Evolutionary conservation across 2,797 vertebrate genomes (phyloP).

Genomic region (Trachops cirrhosus): DNA sequence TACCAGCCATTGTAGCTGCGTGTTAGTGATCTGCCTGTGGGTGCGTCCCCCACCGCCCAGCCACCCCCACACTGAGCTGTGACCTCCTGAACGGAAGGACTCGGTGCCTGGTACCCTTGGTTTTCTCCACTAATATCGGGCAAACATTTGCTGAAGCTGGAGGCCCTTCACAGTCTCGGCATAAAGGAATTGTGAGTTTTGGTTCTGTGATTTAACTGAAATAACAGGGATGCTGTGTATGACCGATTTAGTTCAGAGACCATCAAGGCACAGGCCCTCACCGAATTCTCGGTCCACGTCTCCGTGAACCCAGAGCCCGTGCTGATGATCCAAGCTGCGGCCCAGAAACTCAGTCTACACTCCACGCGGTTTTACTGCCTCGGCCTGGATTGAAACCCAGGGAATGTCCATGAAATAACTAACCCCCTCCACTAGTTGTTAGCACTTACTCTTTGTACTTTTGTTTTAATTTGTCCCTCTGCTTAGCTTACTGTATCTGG

Average conservation of each 20-base stretch:
- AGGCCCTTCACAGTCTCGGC: background rate
- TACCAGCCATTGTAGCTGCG: background rate
- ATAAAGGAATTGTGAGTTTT: background rate
- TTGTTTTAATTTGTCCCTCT: background rate
- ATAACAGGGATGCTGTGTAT: background rate
- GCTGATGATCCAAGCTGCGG: background rate
- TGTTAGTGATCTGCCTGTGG: background rate
- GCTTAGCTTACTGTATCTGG: background rate
- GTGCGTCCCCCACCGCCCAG: background rate
- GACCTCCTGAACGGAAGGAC: background rate
- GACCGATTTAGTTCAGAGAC: background rate
- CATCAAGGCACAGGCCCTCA: background rate
- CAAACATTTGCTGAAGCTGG: constrained; percentile 4
- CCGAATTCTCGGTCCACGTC: background rate
- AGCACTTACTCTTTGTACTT: background rate
- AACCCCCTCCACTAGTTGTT: background rate
- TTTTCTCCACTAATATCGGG: constrained; percentile 1
- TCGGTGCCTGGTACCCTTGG: background rate
- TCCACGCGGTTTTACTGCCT: background rate
- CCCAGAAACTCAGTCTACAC: background rate
- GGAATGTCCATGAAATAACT: background rate
- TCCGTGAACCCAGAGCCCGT: constrained; percentile 4
- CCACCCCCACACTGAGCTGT: background rate
- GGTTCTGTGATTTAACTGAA: constrained; percentile 3
- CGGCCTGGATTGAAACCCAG: background rate